These are phyloP conservation scores for Megaceryle alcyon DNA, from an alignment of 2,797 vertebrate species.

Conservation along the genomic window DNA sequence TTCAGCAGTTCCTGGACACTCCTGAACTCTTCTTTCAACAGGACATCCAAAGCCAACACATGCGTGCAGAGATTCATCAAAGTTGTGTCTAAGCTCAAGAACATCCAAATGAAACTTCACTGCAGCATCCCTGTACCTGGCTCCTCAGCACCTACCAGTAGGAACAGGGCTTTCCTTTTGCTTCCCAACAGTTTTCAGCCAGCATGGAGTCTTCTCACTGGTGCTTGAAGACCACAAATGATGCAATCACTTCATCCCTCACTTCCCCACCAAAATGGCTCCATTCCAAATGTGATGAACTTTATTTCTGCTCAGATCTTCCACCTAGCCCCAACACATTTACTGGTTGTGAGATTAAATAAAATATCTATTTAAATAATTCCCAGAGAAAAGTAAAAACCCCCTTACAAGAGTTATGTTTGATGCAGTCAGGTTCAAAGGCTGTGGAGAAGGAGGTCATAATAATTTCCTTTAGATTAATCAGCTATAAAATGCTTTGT, in stretches of 20 bases:
- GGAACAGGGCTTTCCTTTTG: neutral
- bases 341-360: neutral
- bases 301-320: neutral
- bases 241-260: rapidly evolving
- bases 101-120: neutral
- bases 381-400: neutral
- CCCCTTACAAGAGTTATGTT: neutral
- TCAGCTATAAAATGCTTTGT: neutral
- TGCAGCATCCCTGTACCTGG: rapidly evolving
- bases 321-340: neutral
- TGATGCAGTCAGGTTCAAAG: neutral
- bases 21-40: neutral
- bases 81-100: neutral
- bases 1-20: neutral
- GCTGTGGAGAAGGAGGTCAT: neutral
- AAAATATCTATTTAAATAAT: neutral
- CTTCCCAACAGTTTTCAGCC: neutral
- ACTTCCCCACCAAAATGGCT: neutral
- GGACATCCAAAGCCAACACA: neutral
- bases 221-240: neutral
- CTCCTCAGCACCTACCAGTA: neutral
- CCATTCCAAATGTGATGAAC: neutral
- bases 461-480: neutral
- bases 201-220: rapidly evolving
- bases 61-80: rapidly evolving